Evolutionary conservation across 2,888 invertebrate species (phyloP).

Genomic region (Diarsia rubi): DNA sequence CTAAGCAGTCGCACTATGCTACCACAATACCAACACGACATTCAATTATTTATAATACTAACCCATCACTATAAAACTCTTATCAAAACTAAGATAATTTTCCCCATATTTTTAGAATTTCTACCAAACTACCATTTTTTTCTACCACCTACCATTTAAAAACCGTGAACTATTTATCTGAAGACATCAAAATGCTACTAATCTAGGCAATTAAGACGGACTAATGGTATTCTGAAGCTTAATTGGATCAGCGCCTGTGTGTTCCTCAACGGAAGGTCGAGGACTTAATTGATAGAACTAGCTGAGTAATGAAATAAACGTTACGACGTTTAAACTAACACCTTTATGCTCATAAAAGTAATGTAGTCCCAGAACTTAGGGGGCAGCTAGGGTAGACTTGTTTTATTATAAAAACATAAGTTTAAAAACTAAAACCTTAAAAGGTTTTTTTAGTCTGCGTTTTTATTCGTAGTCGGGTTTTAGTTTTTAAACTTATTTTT

Average conservation of each 20-base stretch:
- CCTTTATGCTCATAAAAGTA: slow-evolving; percentile 7
- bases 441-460: too few relatives aligned
- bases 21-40: not conserved
- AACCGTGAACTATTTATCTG: slow-evolving; percentile 4
- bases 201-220: slow-evolving; percentile 53
- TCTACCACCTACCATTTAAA: slow-evolving; percentile 13
- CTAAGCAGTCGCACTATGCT: not conserved
- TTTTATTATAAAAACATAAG: too few relatives aligned
- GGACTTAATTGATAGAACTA: slow-evolving; percentile 30
- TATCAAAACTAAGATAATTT: not conserved
- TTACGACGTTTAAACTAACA: slow-evolving; percentile 42
- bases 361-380: not conserved
- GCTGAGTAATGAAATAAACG: slow-evolving; percentile 31
- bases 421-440: too few relatives aligned
- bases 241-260: slow-evolving; percentile 48
- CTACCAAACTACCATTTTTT: slow-evolving; percentile 27
- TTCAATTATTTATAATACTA: not conserved
- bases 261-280: slow-evolving; percentile 40
- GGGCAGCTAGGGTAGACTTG: not conserved
- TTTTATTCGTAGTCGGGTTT: too few relatives aligned
- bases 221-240: slow-evolving; percentile 36
- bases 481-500: too few relatives aligned
- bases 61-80: not conserved
- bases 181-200: slow-evolving; percentile 28
- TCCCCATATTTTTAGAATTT: not conserved